Base-by-base conservation (phyloP, 2,888 invertebrate genomes). In the Anthrax anthrax region DNA sequence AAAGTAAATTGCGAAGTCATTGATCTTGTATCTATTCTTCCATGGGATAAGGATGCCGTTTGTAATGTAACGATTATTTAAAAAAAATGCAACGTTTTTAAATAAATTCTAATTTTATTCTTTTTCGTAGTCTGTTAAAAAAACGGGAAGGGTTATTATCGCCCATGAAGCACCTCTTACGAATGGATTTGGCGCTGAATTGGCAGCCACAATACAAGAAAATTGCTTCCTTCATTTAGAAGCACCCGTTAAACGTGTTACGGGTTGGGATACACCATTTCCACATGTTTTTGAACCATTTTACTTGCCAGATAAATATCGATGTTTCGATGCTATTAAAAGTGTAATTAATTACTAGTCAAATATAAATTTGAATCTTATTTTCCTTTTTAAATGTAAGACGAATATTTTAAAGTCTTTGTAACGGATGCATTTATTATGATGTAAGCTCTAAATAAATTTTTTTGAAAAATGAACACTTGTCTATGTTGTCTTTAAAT, bases 131-230 rank as follows among this genome's bases (percentile, higher is more conserved):
- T 96, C 95, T 0, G 96, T 84, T 32, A 82, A 79, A 63, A 98
- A 96, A 72, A 98, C 97, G 0, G 95, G 95, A 2, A 78, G 94
- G 10, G 80, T 85, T 23, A 64, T 98, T 39, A 75, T 98, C 27
- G 78, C 96, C 0, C 98, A 98, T 67, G 98, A 98, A 70, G 98
- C 98, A 1, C 97, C 98, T 1, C 66, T 91, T 45, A 95, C 96
- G 0, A 78, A 80, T 54, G 98, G 98, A 13, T 96, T 98, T 67
- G 98, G 92, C 0, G 87, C 94, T 3, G 98, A 99, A 71, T 70
- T 99, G 14, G 87, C 95, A 0, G 88, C 97, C 1, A 81, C 86
- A 12, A 80, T 98, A 56, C 96, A 95, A 78, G 82, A 85, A 60
- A 81, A 87, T 57, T 98, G 97, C 63, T 99, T 99, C 70, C 74